Evolutionary conservation across 2,113 vertebrate species (phyloP).

Genomic region (Sula dactylatra): DNA sequence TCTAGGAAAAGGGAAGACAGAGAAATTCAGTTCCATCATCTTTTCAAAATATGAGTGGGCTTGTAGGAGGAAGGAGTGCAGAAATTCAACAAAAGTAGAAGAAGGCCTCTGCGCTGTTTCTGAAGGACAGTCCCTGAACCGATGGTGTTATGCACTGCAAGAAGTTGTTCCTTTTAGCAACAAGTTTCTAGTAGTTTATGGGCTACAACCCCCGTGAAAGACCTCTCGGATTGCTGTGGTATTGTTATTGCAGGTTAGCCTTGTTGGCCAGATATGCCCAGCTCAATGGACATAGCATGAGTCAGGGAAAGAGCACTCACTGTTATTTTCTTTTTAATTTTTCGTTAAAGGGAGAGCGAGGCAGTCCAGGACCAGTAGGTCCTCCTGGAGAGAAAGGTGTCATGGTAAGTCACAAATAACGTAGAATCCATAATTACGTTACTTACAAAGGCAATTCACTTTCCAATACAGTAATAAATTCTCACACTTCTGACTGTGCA

Average conservation of each 20-base stretch:
- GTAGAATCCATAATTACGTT: not conserved
- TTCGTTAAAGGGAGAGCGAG: conserved; percentile 87
- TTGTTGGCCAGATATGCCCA: not conserved
- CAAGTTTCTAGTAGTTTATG: not conserved
- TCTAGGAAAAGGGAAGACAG: not conserved
- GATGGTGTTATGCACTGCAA: not conserved
- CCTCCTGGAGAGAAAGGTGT: conserved; percentile 89
- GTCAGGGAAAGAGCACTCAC: not conserved
- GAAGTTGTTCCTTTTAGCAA: not conserved
- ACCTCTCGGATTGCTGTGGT: not conserved
- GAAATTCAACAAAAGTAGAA: not conserved
- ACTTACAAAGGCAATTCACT: not conserved
- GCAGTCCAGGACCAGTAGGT: conserved; percentile 87
- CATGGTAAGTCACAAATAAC: conserved; percentile 77
- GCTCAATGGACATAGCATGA: not conserved
- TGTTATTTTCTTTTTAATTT: not conserved
- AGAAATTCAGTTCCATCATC: not conserved
- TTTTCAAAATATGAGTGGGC: not conserved
- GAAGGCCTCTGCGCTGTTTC: not conserved
- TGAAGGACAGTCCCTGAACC: not conserved
- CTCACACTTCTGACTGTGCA: not conserved
- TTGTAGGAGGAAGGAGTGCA: not conserved
- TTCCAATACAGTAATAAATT: not conserved
- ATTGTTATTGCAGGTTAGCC: not conserved
- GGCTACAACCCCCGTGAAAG: not conserved